Conservation (phyloP, 2,797 vertebrate genomes). For the Merluccius polli region DNA sequence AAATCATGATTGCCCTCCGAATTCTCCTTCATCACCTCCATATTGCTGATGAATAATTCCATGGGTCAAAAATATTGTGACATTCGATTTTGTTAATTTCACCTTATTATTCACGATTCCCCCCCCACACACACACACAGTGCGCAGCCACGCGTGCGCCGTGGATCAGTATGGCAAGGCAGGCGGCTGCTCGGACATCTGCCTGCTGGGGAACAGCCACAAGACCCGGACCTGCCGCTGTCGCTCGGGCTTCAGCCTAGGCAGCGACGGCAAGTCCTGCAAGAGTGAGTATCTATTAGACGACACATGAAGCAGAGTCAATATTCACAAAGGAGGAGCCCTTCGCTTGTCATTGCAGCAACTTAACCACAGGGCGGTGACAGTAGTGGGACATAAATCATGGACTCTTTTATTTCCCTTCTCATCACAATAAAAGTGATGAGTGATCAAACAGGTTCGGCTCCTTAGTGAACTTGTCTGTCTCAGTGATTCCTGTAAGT, state of each 20-base stretch:
- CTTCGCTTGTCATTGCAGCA: too few species aligned
- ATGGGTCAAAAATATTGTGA: background rate
- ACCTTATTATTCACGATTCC: too few species aligned
- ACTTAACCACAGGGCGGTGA: too few species aligned
- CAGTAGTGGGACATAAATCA: too few species aligned
- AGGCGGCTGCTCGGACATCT: conserved; percentile 94
- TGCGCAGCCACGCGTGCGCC: conserved; percentile 92
- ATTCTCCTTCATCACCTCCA: background rate
- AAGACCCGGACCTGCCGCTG: conserved; percentile 96
- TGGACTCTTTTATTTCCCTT: too few species aligned
- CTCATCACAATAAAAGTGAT: too few species aligned
- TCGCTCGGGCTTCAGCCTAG: conserved; percentile 93
- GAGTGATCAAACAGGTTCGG: background rate
- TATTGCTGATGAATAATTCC: background rate
- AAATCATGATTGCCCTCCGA: background rate
- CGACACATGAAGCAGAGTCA: too few species aligned
- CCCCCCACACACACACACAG: conserved; percentile 52
- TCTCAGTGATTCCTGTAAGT: too few species aligned
- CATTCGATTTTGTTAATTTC: background rate
- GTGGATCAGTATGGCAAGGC: conserved; percentile 88
- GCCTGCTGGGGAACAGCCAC: conserved; percentile 93
- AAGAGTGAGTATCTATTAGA: conserved; percentile 83
- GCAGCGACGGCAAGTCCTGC: conserved; percentile 95
- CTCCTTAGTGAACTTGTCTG: background rate
- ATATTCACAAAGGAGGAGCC: too few species aligned